A percentile compares a stretch with the other conserved stretches of the same genome.
phyloP scores from a whole-genome alignment of 2,888 invertebrate species.

The Lepidochrysops patricia region DNA sequence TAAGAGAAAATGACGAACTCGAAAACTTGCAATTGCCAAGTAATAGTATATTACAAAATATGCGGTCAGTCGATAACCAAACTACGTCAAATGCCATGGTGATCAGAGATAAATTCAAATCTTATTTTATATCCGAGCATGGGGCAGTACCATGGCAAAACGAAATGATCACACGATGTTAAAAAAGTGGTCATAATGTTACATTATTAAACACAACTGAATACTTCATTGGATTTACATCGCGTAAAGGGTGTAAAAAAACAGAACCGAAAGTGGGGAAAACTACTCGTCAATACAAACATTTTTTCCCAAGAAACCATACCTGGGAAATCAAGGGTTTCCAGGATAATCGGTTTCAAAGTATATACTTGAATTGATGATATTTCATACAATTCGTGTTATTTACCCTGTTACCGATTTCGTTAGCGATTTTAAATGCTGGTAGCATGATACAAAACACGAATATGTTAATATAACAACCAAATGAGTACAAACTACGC shows the following conservation, averaged over 20 bases:
- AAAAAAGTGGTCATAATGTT: background rate
- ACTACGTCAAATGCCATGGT: slow-evolving; percentile 18
- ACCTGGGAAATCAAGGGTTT: no score
- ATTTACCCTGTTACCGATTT: no score
- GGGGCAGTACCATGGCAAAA: slow-evolving; percentile 20
- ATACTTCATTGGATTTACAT: background rate
- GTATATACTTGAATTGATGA: no score
- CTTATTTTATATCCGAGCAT: slow-evolving; percentile 21
- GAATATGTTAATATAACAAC: no score
- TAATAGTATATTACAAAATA: slow-evolving; percentile 22
- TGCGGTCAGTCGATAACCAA: slow-evolving; percentile 18
- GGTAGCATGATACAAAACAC: no score
- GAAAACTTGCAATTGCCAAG: slow-evolving; percentile 19
- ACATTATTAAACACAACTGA: background rate
- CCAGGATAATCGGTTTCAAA: no score
- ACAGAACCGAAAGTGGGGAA: no score
- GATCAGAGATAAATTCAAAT: slow-evolving; percentile 21
- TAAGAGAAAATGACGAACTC: slow-evolving; percentile 4
- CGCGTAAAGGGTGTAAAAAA: background rate
- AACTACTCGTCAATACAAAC: no score
- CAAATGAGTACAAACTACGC: background rate
- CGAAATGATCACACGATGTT: slow-evolving; percentile 21
- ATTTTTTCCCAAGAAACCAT: no score
- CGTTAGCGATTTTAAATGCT: no score
- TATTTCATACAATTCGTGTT: no score